These are phyloP conservation scores for Eristalis intricaria DNA, from an alignment of 2,888 invertebrate species.

Conservation along the genomic window DNA sequence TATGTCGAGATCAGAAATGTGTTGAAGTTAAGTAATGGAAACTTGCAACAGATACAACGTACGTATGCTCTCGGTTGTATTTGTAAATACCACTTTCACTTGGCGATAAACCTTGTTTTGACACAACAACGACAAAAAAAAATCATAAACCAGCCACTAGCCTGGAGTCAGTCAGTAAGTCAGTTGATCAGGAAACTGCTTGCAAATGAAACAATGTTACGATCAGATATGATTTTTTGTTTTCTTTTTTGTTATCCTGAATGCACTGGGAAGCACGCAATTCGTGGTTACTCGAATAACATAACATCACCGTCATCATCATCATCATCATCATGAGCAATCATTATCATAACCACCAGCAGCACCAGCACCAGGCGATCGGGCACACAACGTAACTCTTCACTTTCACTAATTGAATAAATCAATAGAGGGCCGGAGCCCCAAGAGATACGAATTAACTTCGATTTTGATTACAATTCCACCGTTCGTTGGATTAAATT, in stretches of 20 bases:
- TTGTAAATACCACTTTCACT: constrained; percentile 58
- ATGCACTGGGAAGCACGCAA: too few relatives aligned
- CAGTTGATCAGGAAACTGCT: background rate
- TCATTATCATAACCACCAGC: background rate
- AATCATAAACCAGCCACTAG: background rate
- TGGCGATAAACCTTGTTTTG: constrained; percentile 8
- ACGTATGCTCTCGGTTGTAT: background rate
- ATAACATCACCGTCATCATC: background rate
- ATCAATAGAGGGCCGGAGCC: constrained; percentile 14
- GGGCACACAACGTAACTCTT: constrained; percentile 13
- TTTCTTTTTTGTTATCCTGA: too few relatives aligned
- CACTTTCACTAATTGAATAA: constrained; percentile 53
- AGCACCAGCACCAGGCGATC: background rate
- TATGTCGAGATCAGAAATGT: background rate
- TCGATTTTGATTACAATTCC: background rate
- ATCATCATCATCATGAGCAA: constrained; percentile 3
- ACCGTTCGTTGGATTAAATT: too few relatives aligned
- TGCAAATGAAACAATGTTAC: too few relatives aligned
- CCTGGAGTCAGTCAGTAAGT: background rate
- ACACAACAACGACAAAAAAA: background rate
- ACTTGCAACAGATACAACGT: background rate
- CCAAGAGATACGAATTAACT: background rate
- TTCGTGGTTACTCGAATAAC: too few relatives aligned
- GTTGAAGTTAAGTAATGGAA: constrained; percentile 17
- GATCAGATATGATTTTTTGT: too few relatives aligned